Percentiles rank a stretch among this genome's conserved stretches.
phyloP scores from a whole-genome alignment of 2,888 invertebrate species.

The Brachyptera risi region DNA sequence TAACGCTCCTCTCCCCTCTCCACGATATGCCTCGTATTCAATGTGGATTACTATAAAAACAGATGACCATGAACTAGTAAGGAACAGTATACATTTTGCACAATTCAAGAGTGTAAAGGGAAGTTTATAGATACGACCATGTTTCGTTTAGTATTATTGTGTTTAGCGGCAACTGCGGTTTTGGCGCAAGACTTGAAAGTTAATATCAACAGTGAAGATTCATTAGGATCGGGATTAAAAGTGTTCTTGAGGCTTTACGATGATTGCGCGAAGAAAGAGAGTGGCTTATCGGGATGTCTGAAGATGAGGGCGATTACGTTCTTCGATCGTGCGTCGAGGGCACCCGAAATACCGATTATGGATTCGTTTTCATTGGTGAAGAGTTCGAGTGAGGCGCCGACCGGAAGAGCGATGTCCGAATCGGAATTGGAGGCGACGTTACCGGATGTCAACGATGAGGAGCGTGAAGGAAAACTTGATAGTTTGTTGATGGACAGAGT shows the following conservation, averaged over 20 bases:
- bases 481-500: constrained; percentile 67
- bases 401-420: constrained; percentile 53
- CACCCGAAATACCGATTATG: constrained; percentile 50
- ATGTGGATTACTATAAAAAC: constrained; percentile 15
- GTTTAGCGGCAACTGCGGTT: background rate
- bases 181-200: constrained; percentile 32
- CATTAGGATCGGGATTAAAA: constrained; percentile 45
- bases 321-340: constrained; percentile 66
- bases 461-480: constrained; percentile 63
- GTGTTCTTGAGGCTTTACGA: constrained; percentile 55
- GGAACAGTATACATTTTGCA: constrained; percentile 9
- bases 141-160: constrained; percentile 10
- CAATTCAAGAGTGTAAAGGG: background rate
- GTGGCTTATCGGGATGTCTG: constrained; percentile 66
- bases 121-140: background rate
- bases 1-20: background rate
- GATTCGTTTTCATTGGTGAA: constrained; percentile 57
- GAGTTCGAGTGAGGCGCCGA: constrained; percentile 60
- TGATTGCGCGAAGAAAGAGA: constrained; percentile 65
- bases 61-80: constrained; percentile 12
- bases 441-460: constrained; percentile 55
- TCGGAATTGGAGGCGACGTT: constrained; percentile 65
- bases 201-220: constrained; percentile 47
- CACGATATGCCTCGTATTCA: no score
- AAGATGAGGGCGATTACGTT: constrained; percentile 79